Base-by-base conservation (phyloP, 2,888 invertebrate genomes). In the Drosophila anomelani region DNA sequence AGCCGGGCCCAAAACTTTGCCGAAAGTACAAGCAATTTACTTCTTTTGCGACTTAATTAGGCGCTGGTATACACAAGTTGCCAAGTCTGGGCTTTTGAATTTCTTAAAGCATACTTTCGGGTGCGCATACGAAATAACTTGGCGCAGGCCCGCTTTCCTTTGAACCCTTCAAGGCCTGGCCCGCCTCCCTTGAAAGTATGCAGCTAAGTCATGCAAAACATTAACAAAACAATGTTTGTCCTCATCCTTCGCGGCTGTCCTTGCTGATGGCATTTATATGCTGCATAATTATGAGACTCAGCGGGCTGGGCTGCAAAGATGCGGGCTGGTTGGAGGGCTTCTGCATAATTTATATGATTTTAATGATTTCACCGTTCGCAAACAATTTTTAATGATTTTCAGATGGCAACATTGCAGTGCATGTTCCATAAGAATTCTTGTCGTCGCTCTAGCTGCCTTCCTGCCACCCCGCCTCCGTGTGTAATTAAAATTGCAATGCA, bases 301-400 rank as follows among this genome's bases (percentile, higher is more conserved):
- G 55, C 56, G 61, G 85, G 41, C 51, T 15, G 3, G 20, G 39
- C 39, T 46, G 34, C 72, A 56, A 71, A 56, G 63, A 34, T 49
- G 62, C 56, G 56, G 60, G 29, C 20, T 41, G n/a, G 59, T 7
- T 4, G 15, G 43, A 39, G 49, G 39, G 53, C 54, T 74, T 49
- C 58, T 84, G 81, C 84, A 85, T 85, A 88, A 88, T 85, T 88
- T 78, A 85, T 88, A 88, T 85, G 78, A 70, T 85, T 85, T 85
- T 85, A 88, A 85, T 85, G 86, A 85, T 83, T 84, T 80, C 75
- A 70, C 76, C 72, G 75, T 71, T 63, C 38, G 82, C 69, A 79
- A 87, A 83, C 78, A 82, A 72, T 84, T 82, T 86, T 81, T 81
- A 79, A 83, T 81, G 87, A 86, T 86, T 84, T 72, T 84, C 78